Base-by-base conservation (phyloP, 2,113 vertebrate genomes). In the Microcebus lehilahytsara region DNA sequence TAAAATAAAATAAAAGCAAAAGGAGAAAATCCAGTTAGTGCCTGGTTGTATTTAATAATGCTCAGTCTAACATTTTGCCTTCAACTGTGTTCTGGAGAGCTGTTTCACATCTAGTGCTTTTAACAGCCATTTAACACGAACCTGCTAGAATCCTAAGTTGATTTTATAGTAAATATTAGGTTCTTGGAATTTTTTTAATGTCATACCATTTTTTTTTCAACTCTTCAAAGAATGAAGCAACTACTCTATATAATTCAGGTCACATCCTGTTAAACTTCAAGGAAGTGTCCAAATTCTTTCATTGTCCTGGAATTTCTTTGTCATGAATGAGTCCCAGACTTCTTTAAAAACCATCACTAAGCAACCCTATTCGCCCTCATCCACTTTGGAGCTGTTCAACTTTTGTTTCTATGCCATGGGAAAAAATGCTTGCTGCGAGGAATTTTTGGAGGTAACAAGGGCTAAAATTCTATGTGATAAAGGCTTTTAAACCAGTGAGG, bases 361-460 rank as follows among this genome's bases (percentile, higher is more conserved):
- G 97, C 96, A 96, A 96, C 97, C 91, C 89, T 88, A 14, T 95
- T 96, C 95, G 79, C 87, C 74, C 66, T 93, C 72, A 37, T 84
- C 78, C 95, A 85, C 75, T 97, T 95, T 30, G 11, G 89, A 85
- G 92, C 96, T 90, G 93, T 85, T 97, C 60, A 91, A 69, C 97
- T 92, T 98, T 96, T 97, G 96, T 98, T 92, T 97, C 92, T 92
- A 62, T 97, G 97, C 96, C 95, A 85, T 97, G 96, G 96, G 96
- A 95, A 97, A 96, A 97, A 96, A 74, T 71, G 27, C 92, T 94
- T 78, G 75, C 97, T 87, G 72, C 16, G 79, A 97, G 93, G 92
- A 83, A 96, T 97, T 94, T 91, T 89, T 69, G 34, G 91, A 93
- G 89, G 92, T 96, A 95, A 85, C 79, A 89, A 67, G 67, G 80